A percentile compares a stretch with the other conserved stretches of the same genome.
phyloP scores from a whole-genome alignment of 2,888 invertebrate genomes.

The Tridacna crocea region DNA sequence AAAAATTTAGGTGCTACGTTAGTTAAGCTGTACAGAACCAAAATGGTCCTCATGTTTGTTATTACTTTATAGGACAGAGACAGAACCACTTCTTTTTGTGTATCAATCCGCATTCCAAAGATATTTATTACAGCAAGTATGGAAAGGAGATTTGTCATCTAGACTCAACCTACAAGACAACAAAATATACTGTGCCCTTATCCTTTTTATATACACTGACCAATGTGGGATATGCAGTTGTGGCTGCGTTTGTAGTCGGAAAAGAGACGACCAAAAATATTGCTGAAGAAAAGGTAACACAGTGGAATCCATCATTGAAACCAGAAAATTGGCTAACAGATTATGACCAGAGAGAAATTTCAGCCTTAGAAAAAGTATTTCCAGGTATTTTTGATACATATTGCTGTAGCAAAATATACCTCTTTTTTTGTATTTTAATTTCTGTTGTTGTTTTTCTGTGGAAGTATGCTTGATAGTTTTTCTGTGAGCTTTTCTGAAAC shows the following conservation, averaged over 20 bases:
- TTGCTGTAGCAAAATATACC: background rate
- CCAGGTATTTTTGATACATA: too few species aligned
- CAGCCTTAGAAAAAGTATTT: background rate
- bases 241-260: background rate
- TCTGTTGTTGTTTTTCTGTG: background rate
- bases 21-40: too few species aligned
- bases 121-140: background rate
- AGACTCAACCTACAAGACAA: background rate
- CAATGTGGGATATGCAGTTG: background rate
- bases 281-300: background rate
- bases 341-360: background rate
- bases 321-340: background rate
- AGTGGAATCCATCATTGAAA: background rate
- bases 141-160: background rate
- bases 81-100: background rate
- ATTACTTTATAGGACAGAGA: background rate
- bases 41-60: background rate
- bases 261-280: background rate
- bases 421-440: background rate
- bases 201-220: background rate
- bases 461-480: background rate
- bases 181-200: background rate
- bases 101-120: background rate
- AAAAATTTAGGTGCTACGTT: too few species aligned
- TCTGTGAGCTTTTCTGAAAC: background rate